phyloP scores from a whole-genome alignment of 2,888 invertebrate species.

The Zelleria hepariella region DNA sequence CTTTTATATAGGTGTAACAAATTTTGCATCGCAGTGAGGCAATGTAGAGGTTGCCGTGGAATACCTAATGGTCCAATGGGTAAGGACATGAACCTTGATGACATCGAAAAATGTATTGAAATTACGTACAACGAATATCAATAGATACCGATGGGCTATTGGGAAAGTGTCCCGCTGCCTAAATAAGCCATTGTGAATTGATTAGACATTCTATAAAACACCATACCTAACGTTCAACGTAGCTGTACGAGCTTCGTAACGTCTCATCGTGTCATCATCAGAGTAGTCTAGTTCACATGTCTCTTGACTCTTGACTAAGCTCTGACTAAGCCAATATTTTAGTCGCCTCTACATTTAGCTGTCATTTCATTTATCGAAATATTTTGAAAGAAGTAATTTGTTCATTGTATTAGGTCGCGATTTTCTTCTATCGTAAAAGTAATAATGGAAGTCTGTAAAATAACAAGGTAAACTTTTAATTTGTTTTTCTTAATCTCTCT shows the following conservation, averaged over 20 bases:
- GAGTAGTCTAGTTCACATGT: no score
- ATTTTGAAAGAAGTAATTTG: no score
- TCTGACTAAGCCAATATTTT: no score
- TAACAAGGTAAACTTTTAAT: no score
- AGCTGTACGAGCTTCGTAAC: not conserved
- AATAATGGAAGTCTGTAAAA: no score
- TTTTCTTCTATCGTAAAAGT: no score
- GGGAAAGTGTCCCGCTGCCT: slow-evolving; percentile 41
- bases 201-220: not conserved
- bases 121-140: slow-evolving; percentile 63
- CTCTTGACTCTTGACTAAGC: no score
- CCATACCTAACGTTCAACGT: not conserved
- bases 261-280: no score
- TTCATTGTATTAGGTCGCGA: no score
- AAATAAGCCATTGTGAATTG: slow-evolving; percentile 1
- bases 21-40: slow-evolving; percentile 68
- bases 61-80: slow-evolving; percentile 66
- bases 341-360: no score
- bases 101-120: slow-evolving; percentile 66
- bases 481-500: no score
- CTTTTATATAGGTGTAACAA: slow-evolving; percentile 71
- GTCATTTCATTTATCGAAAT: no score
- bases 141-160: slow-evolving; percentile 43
- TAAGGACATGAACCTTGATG: slow-evolving; percentile 67
- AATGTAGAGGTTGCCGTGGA: slow-evolving; percentile 54